phyloP scores from a whole-genome alignment of 2,113 vertebrate genomes.

The Perca fluviatilis region DNA sequence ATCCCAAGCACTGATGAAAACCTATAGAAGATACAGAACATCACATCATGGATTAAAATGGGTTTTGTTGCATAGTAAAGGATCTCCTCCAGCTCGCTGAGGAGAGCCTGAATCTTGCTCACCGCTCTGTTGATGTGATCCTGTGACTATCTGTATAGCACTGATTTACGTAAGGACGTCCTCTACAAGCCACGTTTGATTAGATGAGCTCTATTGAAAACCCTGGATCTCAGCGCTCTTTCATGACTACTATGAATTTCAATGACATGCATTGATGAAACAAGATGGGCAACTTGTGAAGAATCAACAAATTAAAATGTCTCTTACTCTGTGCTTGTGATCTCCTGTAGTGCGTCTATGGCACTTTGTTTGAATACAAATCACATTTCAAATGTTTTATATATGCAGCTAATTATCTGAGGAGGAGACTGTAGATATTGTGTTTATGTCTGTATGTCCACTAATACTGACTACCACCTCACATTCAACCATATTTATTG shows the following conservation, averaged over 20 bases:
- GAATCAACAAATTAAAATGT: constrained; percentile 55
- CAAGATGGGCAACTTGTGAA: constrained; percentile 14
- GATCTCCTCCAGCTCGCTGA: constrained; percentile 41
- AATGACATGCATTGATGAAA: constrained; percentile 57
- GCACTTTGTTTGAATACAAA: constrained; percentile 34
- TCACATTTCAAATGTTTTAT: constrained; percentile 31
- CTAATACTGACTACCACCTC: constrained; percentile 26
- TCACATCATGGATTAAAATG: constrained; percentile 19
- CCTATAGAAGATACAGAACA: not conserved
- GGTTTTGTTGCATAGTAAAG: constrained; percentile 67
- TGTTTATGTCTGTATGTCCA: constrained; percentile 20
- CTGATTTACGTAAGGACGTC: constrained; percentile 56
- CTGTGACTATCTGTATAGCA: constrained; percentile 25
- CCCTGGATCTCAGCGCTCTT: constrained; percentile 17
- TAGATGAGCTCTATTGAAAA: constrained; percentile 59
- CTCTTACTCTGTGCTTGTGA: not conserved
- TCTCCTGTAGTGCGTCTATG: constrained; percentile 10
- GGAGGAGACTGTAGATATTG: constrained; percentile 3
- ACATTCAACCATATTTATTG: constrained; percentile 30
- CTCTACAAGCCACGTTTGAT: constrained; percentile 65
- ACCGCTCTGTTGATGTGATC: constrained; percentile 23
- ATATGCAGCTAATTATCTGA: constrained; percentile 20
- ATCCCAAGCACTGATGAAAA: constrained; percentile 8
- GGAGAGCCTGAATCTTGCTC: constrained; percentile 35
- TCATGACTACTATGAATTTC: constrained; percentile 68